A percentile compares a stretch with the other conserved stretches of the same genome.
phyloP scores from a whole-genome alignment of 1,140 invertebrate species.

The Holcopasites calliopsidis region DNA sequence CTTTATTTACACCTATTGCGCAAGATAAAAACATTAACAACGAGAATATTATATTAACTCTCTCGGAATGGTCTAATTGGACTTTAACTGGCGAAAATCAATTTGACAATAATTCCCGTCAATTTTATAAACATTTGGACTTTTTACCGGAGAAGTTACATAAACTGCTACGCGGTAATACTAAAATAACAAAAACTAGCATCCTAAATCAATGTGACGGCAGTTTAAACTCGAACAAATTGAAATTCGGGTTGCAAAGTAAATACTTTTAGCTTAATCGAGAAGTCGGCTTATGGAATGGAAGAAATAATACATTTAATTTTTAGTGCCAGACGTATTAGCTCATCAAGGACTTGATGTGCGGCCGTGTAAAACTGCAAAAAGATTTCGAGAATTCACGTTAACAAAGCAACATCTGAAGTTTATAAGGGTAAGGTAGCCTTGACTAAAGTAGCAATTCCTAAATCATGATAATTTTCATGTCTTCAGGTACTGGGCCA shows the following conservation, averaged over 20 bases:
- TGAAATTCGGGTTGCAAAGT: conserved; percentile 21
- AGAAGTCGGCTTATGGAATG: neutral
- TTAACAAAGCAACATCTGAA: conserved; percentile 55
- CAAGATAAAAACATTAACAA: neutral
- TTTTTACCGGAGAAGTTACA: conserved; percentile 50
- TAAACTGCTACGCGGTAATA: conserved; percentile 35
- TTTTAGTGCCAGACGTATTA: conserved; percentile 41
- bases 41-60: neutral
- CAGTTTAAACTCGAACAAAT: conserved; percentile 13
- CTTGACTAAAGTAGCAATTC: neutral
- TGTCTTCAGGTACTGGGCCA: conserved; percentile 71
- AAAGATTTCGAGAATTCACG: conserved; percentile 59
- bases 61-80: conserved; percentile 70
- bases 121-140: conserved; percentile 30
- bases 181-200: conserved; percentile 41
- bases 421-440: conserved; percentile 58
- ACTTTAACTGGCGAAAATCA: conserved; percentile 21
- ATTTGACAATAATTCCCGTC: neutral
- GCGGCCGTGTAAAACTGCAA: conserved; percentile 53
- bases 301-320: neutral
- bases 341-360: conserved; percentile 49
- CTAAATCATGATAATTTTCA: conserved; percentile 2
- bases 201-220: conserved; percentile 11
- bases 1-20: neutral
- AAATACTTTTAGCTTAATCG: neutral